Conservation (phyloP, 2,113 vertebrate genomes). For the Progne subis region DNA sequence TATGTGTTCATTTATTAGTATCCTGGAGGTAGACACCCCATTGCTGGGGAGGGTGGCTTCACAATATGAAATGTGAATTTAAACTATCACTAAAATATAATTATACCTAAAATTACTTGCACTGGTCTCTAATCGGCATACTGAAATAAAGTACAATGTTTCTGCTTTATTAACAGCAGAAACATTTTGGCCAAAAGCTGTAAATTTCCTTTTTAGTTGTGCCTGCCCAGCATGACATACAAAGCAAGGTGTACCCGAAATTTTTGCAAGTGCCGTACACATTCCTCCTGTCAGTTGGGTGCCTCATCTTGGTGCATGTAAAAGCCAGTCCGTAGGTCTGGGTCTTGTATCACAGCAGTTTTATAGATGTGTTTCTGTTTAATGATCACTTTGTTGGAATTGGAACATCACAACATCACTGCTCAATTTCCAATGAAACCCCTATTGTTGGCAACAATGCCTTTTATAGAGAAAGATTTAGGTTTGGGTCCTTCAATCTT, state of each 20-base stretch:
- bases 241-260: not conserved
- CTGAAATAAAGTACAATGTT: not conserved
- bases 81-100: not conserved
- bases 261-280: not conserved
- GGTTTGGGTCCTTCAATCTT: not conserved
- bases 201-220: not conserved
- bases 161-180: not conserved
- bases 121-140: not conserved
- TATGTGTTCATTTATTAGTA: not conserved
- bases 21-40: not conserved
- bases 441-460: not conserved
- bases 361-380: not conserved
- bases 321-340: not conserved
- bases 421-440: not conserved
- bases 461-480: not conserved
- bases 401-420: not conserved
- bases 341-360: not conserved
- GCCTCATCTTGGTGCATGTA: not conserved
- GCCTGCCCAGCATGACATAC: not conserved
- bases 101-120: not conserved
- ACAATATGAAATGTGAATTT: not conserved
- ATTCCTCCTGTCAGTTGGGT: not conserved
- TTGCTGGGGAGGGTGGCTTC: not conserved
- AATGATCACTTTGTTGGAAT: not conserved
- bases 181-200: not conserved